phyloP scores from a whole-genome alignment of 2,113 vertebrate genomes.

The Aphyosemion australe region DNA sequence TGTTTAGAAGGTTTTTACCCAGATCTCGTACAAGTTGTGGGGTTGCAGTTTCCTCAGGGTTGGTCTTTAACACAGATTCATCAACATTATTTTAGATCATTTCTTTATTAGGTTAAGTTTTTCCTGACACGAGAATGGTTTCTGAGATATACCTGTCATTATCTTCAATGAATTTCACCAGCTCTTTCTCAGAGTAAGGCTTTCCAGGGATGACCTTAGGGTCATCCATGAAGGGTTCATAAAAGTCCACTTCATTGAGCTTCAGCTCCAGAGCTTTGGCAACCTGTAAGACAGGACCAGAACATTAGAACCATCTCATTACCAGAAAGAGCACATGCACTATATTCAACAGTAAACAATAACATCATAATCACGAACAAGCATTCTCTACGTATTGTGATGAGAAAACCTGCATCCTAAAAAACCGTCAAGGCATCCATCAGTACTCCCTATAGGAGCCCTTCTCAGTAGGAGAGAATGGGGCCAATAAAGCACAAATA shows the following conservation, averaged over 20 bases:
- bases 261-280: conserved; percentile 88
- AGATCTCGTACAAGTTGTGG: conserved; percentile 91
- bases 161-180: conserved; percentile 85
- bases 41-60: conserved; percentile 90
- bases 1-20: conserved; percentile 83
- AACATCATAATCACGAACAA: background rate
- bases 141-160: conserved; percentile 81
- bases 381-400: too few relatives aligned
- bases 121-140: background rate
- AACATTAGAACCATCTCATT: background rate
- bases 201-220: conserved; percentile 87
- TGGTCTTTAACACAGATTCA: conserved; percentile 74
- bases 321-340: background rate
- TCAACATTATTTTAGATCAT: background rate
- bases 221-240: conserved; percentile 88
- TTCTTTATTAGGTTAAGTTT: background rate
- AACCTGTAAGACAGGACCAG: conserved; percentile 70
- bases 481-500: background rate
- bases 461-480: too few relatives aligned
- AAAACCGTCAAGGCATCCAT: too few relatives aligned
- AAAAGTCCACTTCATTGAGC: conserved; percentile 91
- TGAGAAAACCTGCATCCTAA: too few relatives aligned
- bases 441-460: too few relatives aligned
- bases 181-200: conserved; percentile 86
- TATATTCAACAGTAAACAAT: background rate